Conservation (phyloP, 1,140 invertebrate genomes). For the Habropoda laboriosa region DNA sequence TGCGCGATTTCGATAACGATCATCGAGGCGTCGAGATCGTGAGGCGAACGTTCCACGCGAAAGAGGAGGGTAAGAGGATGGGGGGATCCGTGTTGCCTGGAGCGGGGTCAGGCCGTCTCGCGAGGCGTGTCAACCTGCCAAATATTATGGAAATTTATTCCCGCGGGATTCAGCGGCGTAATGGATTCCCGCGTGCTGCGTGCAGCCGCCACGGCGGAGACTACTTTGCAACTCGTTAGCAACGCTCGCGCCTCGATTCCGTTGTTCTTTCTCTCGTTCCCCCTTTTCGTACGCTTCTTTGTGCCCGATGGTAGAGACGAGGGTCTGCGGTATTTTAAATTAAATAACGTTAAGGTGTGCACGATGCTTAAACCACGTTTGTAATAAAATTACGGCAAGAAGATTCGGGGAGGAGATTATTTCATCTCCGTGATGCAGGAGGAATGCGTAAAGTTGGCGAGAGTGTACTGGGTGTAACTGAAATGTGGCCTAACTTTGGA, state of each 20-base stretch:
- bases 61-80: slow-evolving; percentile 39
- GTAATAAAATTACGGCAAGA: slow-evolving; percentile 18
- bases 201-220: neutral
- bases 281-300: no score
- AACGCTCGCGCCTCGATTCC: slow-evolving; percentile 39
- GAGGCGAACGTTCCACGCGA: neutral
- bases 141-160: slow-evolving; percentile 79
- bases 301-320: neutral
- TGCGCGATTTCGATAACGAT: slow-evolving; percentile 46
- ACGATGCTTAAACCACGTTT: slow-evolving; percentile 14
- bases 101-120: slow-evolving; percentile 63
- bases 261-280: neutral
- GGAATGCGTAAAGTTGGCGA: neutral
- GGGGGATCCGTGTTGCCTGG: slow-evolving; percentile 55
- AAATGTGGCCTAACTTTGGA: no score
- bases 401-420: no score
- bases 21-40: slow-evolving; percentile 20
- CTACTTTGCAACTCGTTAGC: slow-evolving; percentile 60
- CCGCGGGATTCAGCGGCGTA: slow-evolving; percentile 62
- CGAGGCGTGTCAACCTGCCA: slow-evolving; percentile 76
- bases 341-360: slow-evolving; percentile 22
- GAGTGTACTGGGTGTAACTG: no score
- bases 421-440: neutral
- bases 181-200: slow-evolving; percentile 68
- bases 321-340: slow-evolving; percentile 6